Conservation (phyloP, 2,797 vertebrate genomes). For the Darevskia mixta region DNA sequence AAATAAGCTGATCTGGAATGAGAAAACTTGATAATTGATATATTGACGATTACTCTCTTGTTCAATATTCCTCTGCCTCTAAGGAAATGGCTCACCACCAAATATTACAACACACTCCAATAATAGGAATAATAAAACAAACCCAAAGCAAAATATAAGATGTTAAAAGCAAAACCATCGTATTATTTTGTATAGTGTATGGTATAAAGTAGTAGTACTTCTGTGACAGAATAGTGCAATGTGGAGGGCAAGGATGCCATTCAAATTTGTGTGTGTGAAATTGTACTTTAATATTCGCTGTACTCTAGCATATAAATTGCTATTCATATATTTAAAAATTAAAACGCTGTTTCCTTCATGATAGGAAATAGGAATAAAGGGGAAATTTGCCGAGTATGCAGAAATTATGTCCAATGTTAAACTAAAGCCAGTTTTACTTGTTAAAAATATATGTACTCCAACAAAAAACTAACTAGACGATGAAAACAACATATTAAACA, state of each 20-base stretch:
- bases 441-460: not conserved
- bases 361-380: not conserved
- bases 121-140: not conserved
- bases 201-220: not conserved
- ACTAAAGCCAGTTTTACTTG: not conserved
- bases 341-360: not conserved
- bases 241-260: not conserved
- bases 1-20: not conserved
- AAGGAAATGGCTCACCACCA: not conserved
- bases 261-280: constrained; percentile 17
- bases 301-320: constrained; percentile 9
- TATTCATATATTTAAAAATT: not conserved
- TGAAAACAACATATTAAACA: not conserved
- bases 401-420: constrained; percentile 8
- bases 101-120: not conserved
- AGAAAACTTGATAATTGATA: not conserved
- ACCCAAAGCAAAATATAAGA: not conserved
- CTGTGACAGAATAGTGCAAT: not conserved
- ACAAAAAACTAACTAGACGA: not conserved
- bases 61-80: not conserved
- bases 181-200: fast-evolving
- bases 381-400: fast-evolving
- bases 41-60: not conserved
- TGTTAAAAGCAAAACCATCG: not conserved
- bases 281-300: constrained; percentile 34